Base-by-base conservation (phyloP, 2,113 vertebrate species). In the Ailuropoda melanoleuca region DNA sequence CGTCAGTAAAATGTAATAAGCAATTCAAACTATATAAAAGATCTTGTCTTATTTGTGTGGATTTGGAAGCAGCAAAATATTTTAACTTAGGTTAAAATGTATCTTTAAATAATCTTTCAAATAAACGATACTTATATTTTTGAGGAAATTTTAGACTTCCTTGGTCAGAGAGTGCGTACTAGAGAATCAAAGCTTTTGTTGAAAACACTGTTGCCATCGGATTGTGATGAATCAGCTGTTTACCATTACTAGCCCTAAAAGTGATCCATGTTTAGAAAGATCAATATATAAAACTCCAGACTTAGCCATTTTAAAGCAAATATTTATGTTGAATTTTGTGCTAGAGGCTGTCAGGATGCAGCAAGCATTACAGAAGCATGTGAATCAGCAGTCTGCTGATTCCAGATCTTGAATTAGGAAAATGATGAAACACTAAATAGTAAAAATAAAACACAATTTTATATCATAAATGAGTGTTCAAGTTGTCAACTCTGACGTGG, bases 191-290 rank as follows among this genome's bases (percentile, higher is more conserved):
- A 70, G 1, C 58, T 95, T 86, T 92, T 83, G 39, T 1, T 78
- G 64, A 88, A 87, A 88, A 58, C 10, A 55, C 6, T 84, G 29
- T 70, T 88, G 62, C 46, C 92, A 53, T 97, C 34, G 4, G 66
- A 58, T 53, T 80, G 19, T 90, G 83, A 72, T 56, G 80, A 96
- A 62, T 95, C 88, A 96, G 31, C 83, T 98, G 50, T 90, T 95
- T 24, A 91, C 60, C 0, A 10, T 90, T 94, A 43, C 7, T 48
- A 62, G 8, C 9, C 81, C 95, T 74, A 92, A 95, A 96, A 93
- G 37, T 72, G 90, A 98, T 93, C 34, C 34, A 94, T 91, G 75
- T 81, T 97, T 39, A 74, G 70, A 95, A 95, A 89, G 81, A 96
- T 96, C 72, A 89, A 95, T 75, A 77, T 2, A 3, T 81, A 96